Percentiles rank a stretch among this genome's conserved stretches.
phyloP scores from a whole-genome alignment of 37 sponge, comb jelly and placozoan species.

The Bolinopsis microptera region DNA sequence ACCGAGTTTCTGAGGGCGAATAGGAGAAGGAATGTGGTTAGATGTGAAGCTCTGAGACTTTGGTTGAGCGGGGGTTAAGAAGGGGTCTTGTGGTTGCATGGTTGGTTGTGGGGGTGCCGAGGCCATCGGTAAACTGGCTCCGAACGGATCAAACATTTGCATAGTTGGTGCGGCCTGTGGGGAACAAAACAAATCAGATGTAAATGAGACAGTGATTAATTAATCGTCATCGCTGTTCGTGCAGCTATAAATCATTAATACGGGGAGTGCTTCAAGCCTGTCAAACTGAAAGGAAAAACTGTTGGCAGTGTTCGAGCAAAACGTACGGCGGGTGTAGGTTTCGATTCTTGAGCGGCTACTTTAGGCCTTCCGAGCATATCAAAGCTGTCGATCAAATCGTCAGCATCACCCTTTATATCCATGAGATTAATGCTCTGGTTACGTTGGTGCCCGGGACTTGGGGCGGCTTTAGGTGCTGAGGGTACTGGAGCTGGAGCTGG shows the following conservation, averaged over 20 bases:
- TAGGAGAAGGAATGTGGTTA: constrained; percentile 20
- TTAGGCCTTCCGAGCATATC: neutral
- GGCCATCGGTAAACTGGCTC: neutral
- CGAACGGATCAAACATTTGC: constrained; percentile 5
- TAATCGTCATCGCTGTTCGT: too few relatives aligned
- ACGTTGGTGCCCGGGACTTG: neutral
- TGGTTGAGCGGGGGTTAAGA: neutral
- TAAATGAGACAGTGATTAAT: too few relatives aligned
- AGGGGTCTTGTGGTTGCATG: neutral
- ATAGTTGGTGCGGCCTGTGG: neutral
- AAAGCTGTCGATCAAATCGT: constrained; percentile 28
- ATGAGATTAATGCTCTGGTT: constrained; percentile 44
- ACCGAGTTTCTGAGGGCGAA: constrained; percentile 8
- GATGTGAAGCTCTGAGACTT: neutral
- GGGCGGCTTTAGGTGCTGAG: neutral
- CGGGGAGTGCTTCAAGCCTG: too few relatives aligned
- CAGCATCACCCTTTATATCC: neutral
- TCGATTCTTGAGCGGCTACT: neutral
- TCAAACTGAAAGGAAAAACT: too few relatives aligned
- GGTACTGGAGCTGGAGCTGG: neutral
- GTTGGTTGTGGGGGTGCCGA: neutral
- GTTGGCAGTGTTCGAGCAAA: too few relatives aligned
- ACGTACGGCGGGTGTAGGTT: neutral
- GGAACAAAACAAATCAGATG: too few relatives aligned
- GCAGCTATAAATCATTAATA: too few relatives aligned